Conservation (phyloP, 2,113 vertebrate species). For the Lamprotornis superbus region DNA sequence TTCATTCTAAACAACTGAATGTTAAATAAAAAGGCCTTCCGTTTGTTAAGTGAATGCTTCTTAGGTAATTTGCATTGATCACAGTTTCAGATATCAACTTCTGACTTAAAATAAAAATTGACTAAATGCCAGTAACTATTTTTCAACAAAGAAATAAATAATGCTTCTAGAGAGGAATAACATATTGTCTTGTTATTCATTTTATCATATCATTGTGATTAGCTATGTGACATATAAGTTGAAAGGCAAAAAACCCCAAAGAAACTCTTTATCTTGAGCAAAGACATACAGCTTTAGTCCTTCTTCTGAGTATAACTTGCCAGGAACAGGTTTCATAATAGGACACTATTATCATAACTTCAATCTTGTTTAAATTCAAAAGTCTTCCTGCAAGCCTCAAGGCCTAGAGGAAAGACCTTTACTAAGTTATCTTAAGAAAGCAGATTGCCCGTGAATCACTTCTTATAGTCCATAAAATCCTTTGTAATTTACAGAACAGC, state of each 20-base stretch:
- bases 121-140: not conserved
- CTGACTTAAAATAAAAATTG: not conserved
- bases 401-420: slow-evolving; percentile 41
- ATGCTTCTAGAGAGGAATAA: not conserved
- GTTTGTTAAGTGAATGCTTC: not conserved
- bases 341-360: slow-evolving; percentile 64
- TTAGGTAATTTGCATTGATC: not conserved
- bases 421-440: slow-evolving; percentile 61
- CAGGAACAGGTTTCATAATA: slow-evolving; percentile 48
- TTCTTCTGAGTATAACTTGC: slow-evolving; percentile 27
- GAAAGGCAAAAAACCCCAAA: not conserved
- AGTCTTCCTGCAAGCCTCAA: slow-evolving; percentile 48
- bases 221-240: not conserved
- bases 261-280: not conserved
- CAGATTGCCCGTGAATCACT: slow-evolving; percentile 59
- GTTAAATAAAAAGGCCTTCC: not conserved
- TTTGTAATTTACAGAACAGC: slow-evolving; percentile 65
- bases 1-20: not conserved
- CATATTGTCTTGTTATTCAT: not conserved
- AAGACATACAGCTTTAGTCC: slow-evolving; percentile 3
- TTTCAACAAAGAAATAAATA: not conserved
- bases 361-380: slow-evolving; percentile 70
- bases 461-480: slow-evolving; percentile 63
- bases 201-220: not conserved
- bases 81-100: not conserved